Percentiles rank a stretch among this genome's conserved stretches.
phyloP scores from a whole-genome alignment of 2,888 invertebrate genomes.

The Atherix ibis region DNA sequence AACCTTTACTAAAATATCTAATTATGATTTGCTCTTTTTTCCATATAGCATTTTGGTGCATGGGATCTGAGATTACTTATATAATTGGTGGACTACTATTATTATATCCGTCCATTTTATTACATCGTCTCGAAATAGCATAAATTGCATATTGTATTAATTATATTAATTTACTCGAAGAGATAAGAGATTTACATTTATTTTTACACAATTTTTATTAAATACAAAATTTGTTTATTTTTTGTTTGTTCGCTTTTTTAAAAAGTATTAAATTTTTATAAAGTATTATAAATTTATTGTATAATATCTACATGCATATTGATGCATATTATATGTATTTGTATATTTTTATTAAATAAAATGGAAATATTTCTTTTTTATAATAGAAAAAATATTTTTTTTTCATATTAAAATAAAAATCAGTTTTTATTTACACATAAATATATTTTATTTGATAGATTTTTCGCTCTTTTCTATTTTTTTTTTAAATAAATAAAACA shows the following conservation, averaged over 20 bases:
- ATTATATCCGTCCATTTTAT: constrained; percentile 56
- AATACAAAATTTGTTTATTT: too few species aligned
- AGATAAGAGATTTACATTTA: too few species aligned
- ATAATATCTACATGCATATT: neutral
- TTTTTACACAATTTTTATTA: too few species aligned
- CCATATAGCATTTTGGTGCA: constrained; percentile 72
- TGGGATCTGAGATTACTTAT: constrained; percentile 73
- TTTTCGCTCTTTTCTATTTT: too few species aligned
- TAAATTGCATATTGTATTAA: constrained; percentile 2
- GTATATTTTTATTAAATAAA: constrained; percentile 4
- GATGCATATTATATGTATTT: constrained; percentile 3
- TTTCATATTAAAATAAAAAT: constrained; percentile 2
- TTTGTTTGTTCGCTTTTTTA: too few species aligned
- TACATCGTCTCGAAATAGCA: constrained; percentile 26
- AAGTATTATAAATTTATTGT: too few species aligned
- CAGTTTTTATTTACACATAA: constrained; percentile 5
- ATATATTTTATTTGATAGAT: constrained; percentile 3
- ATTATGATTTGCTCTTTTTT: constrained; percentile 5
- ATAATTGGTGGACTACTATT: constrained; percentile 60
- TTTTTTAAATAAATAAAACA: too few species aligned
- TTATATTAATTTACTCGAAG: too few species aligned
- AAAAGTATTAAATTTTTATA: too few species aligned
- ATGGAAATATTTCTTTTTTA: too few species aligned
- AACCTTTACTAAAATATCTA: neutral
- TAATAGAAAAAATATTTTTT: constrained; percentile 4